phyloP scores from a whole-genome alignment of 2,888 invertebrate species.

The Leptopilina drosophilae region DNA sequence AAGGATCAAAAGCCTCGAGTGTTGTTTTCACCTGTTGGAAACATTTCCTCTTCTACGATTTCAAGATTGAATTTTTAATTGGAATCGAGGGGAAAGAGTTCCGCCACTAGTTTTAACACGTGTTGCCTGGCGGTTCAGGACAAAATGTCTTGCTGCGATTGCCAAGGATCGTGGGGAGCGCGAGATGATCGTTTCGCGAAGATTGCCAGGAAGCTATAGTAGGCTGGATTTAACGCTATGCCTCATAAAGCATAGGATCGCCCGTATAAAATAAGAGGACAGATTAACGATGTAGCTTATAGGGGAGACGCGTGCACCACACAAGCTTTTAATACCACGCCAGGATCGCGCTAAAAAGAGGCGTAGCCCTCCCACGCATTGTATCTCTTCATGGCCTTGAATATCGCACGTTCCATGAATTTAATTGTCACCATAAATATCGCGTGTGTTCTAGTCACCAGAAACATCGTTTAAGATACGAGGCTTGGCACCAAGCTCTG shows the following conservation, averaged over 20 bases:
- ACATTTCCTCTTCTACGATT: neutral
- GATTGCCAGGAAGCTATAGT: conserved; percentile 33
- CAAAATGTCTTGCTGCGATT: conserved; percentile 38
- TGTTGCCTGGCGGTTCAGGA: conserved; percentile 17
- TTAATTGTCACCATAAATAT: conserved; percentile 74
- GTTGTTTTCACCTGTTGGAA: conserved; percentile 8
- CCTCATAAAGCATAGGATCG: conserved; percentile 64
- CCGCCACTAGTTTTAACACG: conserved; percentile 23
- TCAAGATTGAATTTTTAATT: conserved; percentile 33
- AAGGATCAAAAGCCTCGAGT: conserved; percentile 30
- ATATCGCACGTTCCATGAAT: conserved; percentile 58
- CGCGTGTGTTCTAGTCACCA: conserved; percentile 48
- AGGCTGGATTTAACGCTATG: conserved; percentile 55
- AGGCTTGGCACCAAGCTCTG: conserved; percentile 29
- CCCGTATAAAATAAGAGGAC: conserved; percentile 64
- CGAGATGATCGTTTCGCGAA: conserved; percentile 35
- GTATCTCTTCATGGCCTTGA: conserved; percentile 23
- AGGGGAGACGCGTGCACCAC: conserved; percentile 46
- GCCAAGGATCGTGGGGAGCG: conserved; percentile 41
- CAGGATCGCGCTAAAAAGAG: conserved; percentile 32
- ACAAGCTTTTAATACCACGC: neutral
- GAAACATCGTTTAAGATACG: conserved; percentile 39
- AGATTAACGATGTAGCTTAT: conserved; percentile 60
- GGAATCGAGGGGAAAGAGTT: conserved; percentile 22
- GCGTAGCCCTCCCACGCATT: conserved; percentile 45